Conservation (phyloP, 1,140 invertebrate genomes). For the Sitobion miscanthi region DNA sequence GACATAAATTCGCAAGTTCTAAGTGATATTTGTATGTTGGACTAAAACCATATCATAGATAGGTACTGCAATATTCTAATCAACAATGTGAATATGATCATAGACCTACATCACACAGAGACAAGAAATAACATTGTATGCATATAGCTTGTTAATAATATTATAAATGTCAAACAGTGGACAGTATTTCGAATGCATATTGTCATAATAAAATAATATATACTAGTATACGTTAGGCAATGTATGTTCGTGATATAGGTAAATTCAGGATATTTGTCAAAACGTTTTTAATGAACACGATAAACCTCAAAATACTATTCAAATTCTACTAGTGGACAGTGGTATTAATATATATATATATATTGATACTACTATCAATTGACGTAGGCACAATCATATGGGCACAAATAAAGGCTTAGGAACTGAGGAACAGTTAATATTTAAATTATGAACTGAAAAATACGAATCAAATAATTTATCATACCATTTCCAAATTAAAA, state of each 20-base stretch:
- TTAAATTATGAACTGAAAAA: not conserved
- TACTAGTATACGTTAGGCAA: too few relatives aligned
- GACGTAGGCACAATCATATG: not conserved
- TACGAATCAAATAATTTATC: too few relatives aligned
- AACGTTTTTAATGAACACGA: not conserved
- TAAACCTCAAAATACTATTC: not conserved
- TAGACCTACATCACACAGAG: not conserved
- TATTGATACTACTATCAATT: too few relatives aligned
- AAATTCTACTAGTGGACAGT: not conserved
- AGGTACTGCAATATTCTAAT: not conserved
- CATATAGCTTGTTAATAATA: not conserved
- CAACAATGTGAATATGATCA: not conserved
- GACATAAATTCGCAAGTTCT: not conserved
- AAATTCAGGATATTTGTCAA: not conserved
- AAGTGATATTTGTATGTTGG: not conserved
- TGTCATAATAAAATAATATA: too few relatives aligned
- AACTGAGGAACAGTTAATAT: not conserved
- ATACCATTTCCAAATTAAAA: too few relatives aligned
- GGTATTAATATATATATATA: too few relatives aligned
- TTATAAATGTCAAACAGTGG: not conserved
- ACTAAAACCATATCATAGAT: not conserved
- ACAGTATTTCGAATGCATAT: not conserved
- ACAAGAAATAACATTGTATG: not conserved
- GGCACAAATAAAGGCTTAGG: not conserved
- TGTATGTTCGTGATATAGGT: not conserved